Evolutionary conservation across 2,113 vertebrate species (phyloP), one percentile per base, ranked within the genome.

Genomic region (Diphyllodes magnificus): DNA sequence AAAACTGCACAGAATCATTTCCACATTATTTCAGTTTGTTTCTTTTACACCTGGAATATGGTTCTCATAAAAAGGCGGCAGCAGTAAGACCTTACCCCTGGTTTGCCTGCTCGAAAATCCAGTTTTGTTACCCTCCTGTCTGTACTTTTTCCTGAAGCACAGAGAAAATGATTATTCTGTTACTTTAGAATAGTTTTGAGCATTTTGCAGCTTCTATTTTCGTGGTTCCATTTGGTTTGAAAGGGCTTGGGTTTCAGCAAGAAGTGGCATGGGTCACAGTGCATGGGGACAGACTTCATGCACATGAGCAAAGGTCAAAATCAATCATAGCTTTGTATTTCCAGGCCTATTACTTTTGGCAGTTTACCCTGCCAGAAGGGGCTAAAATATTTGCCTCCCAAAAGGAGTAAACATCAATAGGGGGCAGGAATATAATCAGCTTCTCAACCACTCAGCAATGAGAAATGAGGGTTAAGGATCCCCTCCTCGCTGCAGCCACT

Each of bases 281-380:
- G 94, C 94, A 89, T 91, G 86, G 78, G 71, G 92, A 91, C 88
- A 87, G 92, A 82, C 95, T 96, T 89, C 81, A 92, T 84, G 92
- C 93, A 80, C 28, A 24, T 65, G 84, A 94, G 90, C 96, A 97
- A 95, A 97, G 93, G 95, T 95, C 92, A 95, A 86, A 96, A 96
- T 97, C 95, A 95, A 95, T 95, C 95, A 94, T 75, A 95, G 72
- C 86, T 95, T 91, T 93, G 82, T 89, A 93, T 91, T 85, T 94
- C 92, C 89, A 92, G 78, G 59, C 68, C 88, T 93, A 92, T 92
- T 69, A 95, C 91, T 92, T 95, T 92, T 93, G 89, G 84, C 88
- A 95, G 88, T 93, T 96, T 93, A 92, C 86, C 83, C 81, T 91
- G 92, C 65, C 83, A 93, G 93, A 86, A 96, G 77, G 65, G 83